Conservation (phyloP, 2,113 vertebrate genomes). For the Potamarius usumacintae region DNA sequence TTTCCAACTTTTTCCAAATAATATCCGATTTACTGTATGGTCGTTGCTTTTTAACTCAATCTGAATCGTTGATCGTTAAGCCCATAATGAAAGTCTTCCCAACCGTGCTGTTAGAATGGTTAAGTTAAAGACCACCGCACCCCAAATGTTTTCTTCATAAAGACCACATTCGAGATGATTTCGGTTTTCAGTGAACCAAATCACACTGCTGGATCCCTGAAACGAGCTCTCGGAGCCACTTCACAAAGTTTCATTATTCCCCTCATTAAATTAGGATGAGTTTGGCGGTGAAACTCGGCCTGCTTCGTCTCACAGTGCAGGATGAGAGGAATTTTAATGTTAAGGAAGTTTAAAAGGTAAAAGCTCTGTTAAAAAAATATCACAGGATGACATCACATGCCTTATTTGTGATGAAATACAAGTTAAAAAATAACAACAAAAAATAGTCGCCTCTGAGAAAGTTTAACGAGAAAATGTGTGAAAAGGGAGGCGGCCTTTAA, state of each 20-base stretch:
- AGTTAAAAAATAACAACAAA: background rate
- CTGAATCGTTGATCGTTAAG: background rate
- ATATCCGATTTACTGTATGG: background rate
- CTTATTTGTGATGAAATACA: background rate
- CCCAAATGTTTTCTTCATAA: slow-evolving; percentile 33
- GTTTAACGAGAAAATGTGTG: too few species aligned
- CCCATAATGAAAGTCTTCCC: background rate
- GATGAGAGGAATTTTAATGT: background rate
- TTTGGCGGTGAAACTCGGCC: slow-evolving; percentile 29
- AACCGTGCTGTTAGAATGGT: background rate
- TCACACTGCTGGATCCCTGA: slow-evolving; percentile 30
- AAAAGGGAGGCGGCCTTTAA: background rate
- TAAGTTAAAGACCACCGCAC: background rate
- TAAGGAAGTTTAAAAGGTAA: background rate
- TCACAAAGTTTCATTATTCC: slow-evolving; percentile 46
- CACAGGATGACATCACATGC: background rate
- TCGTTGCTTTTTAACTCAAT: background rate
- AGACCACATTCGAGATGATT: slow-evolving; percentile 13
- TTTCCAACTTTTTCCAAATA: background rate
- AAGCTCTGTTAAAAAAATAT: background rate
- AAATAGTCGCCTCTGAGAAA: background rate
- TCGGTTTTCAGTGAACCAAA: slow-evolving; percentile 15
- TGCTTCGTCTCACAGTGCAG: slow-evolving; percentile 27
- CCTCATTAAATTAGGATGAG: slow-evolving; percentile 48
- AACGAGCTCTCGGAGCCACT: slow-evolving; percentile 27